Conservation (phyloP, 2,113 vertebrate species). For the Kryptolebias marmoratus region DNA sequence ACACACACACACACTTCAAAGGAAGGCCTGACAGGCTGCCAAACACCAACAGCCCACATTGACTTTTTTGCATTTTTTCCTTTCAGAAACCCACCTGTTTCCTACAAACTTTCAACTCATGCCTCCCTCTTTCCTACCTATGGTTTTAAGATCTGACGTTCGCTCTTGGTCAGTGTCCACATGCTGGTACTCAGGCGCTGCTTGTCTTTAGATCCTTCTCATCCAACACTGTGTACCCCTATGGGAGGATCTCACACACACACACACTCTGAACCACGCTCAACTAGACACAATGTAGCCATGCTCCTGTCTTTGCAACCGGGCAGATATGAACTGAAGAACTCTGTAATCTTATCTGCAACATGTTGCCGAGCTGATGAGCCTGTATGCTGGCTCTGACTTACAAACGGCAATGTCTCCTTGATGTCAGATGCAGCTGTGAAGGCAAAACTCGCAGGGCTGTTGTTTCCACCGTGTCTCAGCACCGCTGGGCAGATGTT, state of each 20-base stretch:
- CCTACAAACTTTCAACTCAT: slow-evolving; percentile 57
- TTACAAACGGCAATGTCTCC: slow-evolving; percentile 24
- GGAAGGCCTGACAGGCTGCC: slow-evolving; percentile 65
- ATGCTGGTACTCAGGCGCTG: slow-evolving; percentile 72
- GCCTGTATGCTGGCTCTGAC: slow-evolving; percentile 58
- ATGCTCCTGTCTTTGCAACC: slow-evolving; percentile 33
- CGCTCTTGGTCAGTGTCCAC: slow-evolving; percentile 20
- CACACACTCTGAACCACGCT: slow-evolving; percentile 33
- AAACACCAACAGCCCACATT: slow-evolving; percentile 72
- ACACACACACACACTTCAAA: slow-evolving; percentile 74
- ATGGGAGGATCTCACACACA: slow-evolving; percentile 58
- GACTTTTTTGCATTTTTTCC: slow-evolving; percentile 37
- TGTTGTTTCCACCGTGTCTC: slow-evolving; percentile 25
- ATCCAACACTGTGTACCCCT: slow-evolving; percentile 59
- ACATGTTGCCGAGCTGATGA: slow-evolving; percentile 51
- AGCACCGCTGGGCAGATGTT: slow-evolving; percentile 36
- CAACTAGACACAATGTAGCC: slow-evolving; percentile 64
- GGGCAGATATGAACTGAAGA: slow-evolving; percentile 46
- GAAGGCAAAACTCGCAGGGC: slow-evolving; percentile 13
- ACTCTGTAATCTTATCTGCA: slow-evolving; percentile 66
- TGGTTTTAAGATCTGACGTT: slow-evolving; percentile 39
- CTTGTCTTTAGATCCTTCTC: slow-evolving; percentile 63
- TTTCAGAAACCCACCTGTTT: slow-evolving; percentile 71
- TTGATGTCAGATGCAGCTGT: slow-evolving; percentile 58
- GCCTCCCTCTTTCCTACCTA: slow-evolving; percentile 18